Conservation (phyloP, 2,888 invertebrate genomes). For the Mythimna albipuncta region DNA sequence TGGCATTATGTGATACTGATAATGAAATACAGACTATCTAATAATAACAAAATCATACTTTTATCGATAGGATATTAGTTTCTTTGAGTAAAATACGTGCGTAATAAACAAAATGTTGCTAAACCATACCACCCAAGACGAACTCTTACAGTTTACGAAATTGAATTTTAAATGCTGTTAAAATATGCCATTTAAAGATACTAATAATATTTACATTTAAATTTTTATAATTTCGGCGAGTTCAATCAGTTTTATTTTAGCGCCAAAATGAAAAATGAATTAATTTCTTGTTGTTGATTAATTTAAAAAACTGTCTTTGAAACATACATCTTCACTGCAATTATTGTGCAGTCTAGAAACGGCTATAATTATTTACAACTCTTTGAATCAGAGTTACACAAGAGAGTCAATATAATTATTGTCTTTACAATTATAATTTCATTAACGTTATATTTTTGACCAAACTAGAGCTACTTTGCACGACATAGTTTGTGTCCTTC, state of each 20-base stretch:
- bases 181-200: conserved; percentile 21
- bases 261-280: conserved; percentile 13
- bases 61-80: neutral
- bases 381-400: neutral
- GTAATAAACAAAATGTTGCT: conserved; percentile 30
- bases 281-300: conserved; percentile 4
- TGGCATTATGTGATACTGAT: neutral
- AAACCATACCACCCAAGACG: conserved; percentile 38
- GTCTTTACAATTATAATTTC: neutral
- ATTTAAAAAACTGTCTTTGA: neutral
- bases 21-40: neutral
- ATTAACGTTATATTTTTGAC: neutral
- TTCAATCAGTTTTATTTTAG: conserved; percentile 25
- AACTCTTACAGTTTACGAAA: conserved; percentile 22
- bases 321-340: neutral
- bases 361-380: neutral
- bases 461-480: neutral
- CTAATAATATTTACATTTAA: conserved; percentile 39
- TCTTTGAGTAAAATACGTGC: neutral
- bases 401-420: neutral
- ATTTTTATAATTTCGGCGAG: conserved; percentile 27
- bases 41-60: neutral
- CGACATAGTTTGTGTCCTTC: neutral
- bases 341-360: neutral
- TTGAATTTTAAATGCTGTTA: conserved; percentile 27